These are phyloP conservation scores for Athrips mouffetella DNA, from an alignment of 2,888 invertebrate genomes.

Conservation along the genomic window DNA sequence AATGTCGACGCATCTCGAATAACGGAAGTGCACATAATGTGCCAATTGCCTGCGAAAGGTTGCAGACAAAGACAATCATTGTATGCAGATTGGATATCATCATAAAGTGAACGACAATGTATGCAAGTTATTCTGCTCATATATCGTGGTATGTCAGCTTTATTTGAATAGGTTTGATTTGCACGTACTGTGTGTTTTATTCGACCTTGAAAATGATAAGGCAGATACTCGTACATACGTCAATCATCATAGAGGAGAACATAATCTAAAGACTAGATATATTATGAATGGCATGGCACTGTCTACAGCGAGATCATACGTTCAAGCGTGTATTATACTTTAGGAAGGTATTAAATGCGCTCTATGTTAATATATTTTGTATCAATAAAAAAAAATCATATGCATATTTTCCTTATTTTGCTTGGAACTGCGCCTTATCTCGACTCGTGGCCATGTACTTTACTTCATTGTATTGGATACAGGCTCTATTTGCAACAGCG, in stretches of 20 bases:
- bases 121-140: conserved; percentile 8
- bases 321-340: too few species aligned
- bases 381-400: too few species aligned
- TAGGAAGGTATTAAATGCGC: too few species aligned
- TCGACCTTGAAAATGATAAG: conserved; percentile 10
- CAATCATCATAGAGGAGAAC: background rate
- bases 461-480: background rate
- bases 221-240: background rate
- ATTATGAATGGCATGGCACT: too few species aligned
- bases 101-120: conserved; percentile 2
- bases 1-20: conserved; percentile 28
- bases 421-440: conserved; percentile 14
- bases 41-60: conserved; percentile 37
- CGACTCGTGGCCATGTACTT: conserved; percentile 13
- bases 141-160: conserved; percentile 1
- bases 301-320: too few species aligned
- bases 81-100: conserved; percentile 17
- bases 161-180: background rate
- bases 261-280: background rate
- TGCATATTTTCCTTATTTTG: conserved; percentile 5
- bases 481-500: conserved; percentile 30
- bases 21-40: conserved; percentile 33
- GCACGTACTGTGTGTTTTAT: conserved; percentile 4
- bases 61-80: conserved; percentile 18
- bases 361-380: too few species aligned